phyloP scores from a whole-genome alignment of 2,888 invertebrate genomes.

The Ormyrus pomaceus region DNA sequence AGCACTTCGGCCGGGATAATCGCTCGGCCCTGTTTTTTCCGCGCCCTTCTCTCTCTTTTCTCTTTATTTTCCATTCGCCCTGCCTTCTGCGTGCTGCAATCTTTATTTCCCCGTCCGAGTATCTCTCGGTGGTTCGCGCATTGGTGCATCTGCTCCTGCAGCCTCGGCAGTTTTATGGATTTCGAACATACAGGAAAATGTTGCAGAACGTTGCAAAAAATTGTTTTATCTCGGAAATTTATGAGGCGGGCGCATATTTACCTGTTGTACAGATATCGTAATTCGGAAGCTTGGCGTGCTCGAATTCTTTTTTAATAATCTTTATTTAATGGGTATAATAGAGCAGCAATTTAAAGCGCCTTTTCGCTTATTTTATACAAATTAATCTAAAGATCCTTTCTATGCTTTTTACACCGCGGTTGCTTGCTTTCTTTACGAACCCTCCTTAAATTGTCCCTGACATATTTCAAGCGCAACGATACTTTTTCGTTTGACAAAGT shows the following conservation, averaged over 20 bases:
- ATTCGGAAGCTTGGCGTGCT: too few relatives aligned
- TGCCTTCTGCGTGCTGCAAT: not conserved
- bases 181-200: too few relatives aligned
- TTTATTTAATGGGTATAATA: too few relatives aligned
- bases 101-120: not conserved
- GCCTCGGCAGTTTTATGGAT: too few relatives aligned
- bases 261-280: too few relatives aligned
- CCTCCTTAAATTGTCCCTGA: constrained; percentile 16
- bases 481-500: constrained; percentile 4
- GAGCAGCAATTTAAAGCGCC: too few relatives aligned
- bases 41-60: not conserved
- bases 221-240: not conserved
- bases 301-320: too few relatives aligned
- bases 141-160: too few relatives aligned
- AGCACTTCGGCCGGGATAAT: constrained; percentile 20
- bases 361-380: too few relatives aligned
- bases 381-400: constrained; percentile 3
- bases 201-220: not conserved
- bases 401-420: not conserved
- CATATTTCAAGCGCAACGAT: constrained; percentile 5
- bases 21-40: not conserved
- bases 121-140: not conserved
- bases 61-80: not conserved
- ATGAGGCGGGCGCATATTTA: too few relatives aligned
- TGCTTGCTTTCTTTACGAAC: constrained; percentile 7